A percentile compares a stretch with the other conserved stretches of the same genome.
phyloP scores from a whole-genome alignment of 2,797 vertebrate genomes.

The Melanotaenia nigrans region DNA sequence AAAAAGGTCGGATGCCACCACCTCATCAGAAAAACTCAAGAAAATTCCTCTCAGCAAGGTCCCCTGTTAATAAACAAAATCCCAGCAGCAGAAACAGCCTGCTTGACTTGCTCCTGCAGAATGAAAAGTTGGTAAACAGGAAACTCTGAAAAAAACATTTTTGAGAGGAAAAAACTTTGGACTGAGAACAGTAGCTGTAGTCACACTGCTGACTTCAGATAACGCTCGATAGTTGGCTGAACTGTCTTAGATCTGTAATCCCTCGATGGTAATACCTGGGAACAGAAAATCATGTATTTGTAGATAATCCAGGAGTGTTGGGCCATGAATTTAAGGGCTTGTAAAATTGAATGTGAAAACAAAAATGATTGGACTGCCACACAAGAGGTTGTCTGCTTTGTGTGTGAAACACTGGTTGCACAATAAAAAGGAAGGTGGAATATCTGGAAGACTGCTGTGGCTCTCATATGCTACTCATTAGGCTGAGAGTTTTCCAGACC shows the following conservation, averaged over 20 bases:
- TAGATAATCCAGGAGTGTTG: not conserved
- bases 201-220: not conserved
- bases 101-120: not conserved
- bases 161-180: not conserved
- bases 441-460: not conserved
- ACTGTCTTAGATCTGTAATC: not conserved
- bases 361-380: not conserved
- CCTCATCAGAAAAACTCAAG: not conserved
- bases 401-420: not conserved
- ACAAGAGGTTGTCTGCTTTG: conserved; percentile 3
- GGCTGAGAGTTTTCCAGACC: not conserved
- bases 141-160: conserved; percentile 1
- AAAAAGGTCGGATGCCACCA: not conserved
- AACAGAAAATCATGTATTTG: not conserved
- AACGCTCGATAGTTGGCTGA: not conserved
- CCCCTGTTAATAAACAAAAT: not conserved
- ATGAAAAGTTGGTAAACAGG: conserved; percentile 4
- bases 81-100: conserved; percentile 7
- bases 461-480: not conserved
- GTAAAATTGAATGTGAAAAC: not conserved
- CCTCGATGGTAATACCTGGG: not conserved
- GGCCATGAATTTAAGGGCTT: not conserved
- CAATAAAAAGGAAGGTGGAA: conserved; percentile 3
- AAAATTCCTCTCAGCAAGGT: not conserved
- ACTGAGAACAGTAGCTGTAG: not conserved